Percentiles rank a stretch among this genome's conserved stretches.
Evolutionary conservation across 2,797 vertebrate species (phyloP).

Genomic region (Huso huso): DNA sequence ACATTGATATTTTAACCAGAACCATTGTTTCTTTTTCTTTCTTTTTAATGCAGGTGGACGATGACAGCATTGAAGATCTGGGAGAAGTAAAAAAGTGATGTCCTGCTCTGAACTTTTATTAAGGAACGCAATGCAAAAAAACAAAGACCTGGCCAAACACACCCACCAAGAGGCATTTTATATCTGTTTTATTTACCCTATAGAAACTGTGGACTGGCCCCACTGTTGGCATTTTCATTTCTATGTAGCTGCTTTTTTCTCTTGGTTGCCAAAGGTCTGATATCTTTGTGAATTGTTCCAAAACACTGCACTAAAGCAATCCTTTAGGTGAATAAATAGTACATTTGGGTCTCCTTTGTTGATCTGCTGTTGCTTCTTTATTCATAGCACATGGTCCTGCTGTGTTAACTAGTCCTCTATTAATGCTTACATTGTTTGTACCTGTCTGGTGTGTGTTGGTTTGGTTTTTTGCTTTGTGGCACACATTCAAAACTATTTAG

Average conservation of each 20-base stretch:
- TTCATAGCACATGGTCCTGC: too few species aligned
- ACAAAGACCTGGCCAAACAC: slow-evolving; percentile 65
- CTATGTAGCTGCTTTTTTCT: slow-evolving; percentile 73
- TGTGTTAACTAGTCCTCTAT: too few species aligned
- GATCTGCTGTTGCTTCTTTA: slow-evolving; percentile 19
- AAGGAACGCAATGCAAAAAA: slow-evolving; percentile 50
- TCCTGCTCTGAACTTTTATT: slow-evolving; percentile 66
- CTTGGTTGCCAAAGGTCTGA: slow-evolving; percentile 84
- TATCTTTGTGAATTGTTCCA: slow-evolving; percentile 64
- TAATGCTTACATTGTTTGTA: too few species aligned
- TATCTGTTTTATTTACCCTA: slow-evolving; percentile 77
- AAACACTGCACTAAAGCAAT: slow-evolving; percentile 72
- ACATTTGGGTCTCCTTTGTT: slow-evolving; percentile 53
- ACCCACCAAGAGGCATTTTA: slow-evolving; percentile 68
- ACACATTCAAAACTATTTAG: too few species aligned
- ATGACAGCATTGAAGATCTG: slow-evolving; percentile 95
- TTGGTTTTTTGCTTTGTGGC: too few species aligned
- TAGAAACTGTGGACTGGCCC: slow-evolving; percentile 65
- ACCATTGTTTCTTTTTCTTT: background rate
- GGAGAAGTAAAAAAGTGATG: slow-evolving; percentile 98
- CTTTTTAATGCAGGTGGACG: slow-evolving; percentile 72
- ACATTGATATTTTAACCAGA: too few species aligned
- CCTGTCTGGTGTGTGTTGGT: too few species aligned
- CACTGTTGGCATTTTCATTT: slow-evolving; percentile 62
- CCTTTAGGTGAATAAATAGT: slow-evolving; percentile 79